Base-by-base conservation (phyloP, 1,140 invertebrate species). In the Condylostylus longicornis region DNA sequence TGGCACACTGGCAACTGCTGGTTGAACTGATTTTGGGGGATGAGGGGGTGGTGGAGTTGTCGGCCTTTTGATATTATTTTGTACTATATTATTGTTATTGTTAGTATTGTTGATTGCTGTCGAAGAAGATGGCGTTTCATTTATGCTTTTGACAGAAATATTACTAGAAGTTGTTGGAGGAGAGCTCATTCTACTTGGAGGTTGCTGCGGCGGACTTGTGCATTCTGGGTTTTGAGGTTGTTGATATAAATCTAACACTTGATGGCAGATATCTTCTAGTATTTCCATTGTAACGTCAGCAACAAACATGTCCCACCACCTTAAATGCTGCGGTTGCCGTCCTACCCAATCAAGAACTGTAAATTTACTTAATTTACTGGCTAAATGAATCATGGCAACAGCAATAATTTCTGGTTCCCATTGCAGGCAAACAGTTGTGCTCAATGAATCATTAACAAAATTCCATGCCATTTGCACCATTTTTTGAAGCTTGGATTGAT, bases 391-490 rank as follows among this genome's bases (percentile, higher is more conserved):
- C 2, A 97, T 64, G 1, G 94, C 90, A n/a, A 96, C 89, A 1
- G 91, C 90, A 45, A 97, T 93, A 30, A 98, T 90, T 66, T 99
- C 95, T 9, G 95, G 93, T 61, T 99, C 95, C 93, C 94, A 98
- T 65, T 98, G 91, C 3, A 99, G 68, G 46, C 86, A 91, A 14
- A 99, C 66, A 5, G 91, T 97, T 10, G 95, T 98, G 54, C 89
- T 96, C 33, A 96, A 69, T 63, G 84, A 91, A 58, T 99, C 96
- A 67, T 99, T 98, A 1, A 98, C 90, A 66, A 99, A 99, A 17
- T 91, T 98, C 95, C 95, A 99, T 2, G 94, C 91, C 88, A 95
- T 97, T 66, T 98, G 93, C 5, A 98, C 88, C 80, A 98, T 88
- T 64, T 93, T 93, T 51, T 94, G 82, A 35, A 95, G 62, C 63